Conservation (phyloP, 2,797 vertebrate species). For the Pseudotriccus pelzelni region DNA sequence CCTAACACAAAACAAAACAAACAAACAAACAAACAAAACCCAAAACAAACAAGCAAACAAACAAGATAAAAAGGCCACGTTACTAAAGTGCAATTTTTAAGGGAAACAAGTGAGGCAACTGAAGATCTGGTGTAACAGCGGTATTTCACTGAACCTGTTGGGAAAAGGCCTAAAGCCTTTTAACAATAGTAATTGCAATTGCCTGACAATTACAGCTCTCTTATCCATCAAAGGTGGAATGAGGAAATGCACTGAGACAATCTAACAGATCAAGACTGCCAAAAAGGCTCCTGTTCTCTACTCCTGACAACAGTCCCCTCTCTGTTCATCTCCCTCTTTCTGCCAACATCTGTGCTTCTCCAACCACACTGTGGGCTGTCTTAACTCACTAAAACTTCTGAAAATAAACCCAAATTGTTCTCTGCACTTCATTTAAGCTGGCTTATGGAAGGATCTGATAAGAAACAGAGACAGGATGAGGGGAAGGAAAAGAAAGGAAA, state of each 20-base stretch:
- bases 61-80: not conserved
- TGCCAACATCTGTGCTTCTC: not conserved
- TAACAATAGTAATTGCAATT: not conserved
- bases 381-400: not conserved
- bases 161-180: not conserved
- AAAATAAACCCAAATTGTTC: constrained; percentile 2
- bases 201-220: not conserved
- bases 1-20: constrained; percentile 67
- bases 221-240: not conserved
- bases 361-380: not conserved
- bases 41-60: not conserved
- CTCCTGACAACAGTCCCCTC: not conserved
- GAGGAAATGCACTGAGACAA: not conserved
- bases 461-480: not conserved
- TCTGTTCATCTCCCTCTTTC: not conserved
- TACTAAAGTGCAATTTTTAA: not conserved
- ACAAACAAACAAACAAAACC: not conserved
- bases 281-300: not conserved
- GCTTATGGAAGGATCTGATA: not conserved
- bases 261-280: not conserved
- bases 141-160: not conserved
- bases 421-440: not conserved
- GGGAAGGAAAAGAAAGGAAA: not conserved
- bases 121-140: not conserved
- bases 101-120: not conserved